These are phyloP conservation scores for Drosophila aff. DNA, from an alignment of 1,140 invertebrate genomes.

Conservation along the genomic window DNA sequence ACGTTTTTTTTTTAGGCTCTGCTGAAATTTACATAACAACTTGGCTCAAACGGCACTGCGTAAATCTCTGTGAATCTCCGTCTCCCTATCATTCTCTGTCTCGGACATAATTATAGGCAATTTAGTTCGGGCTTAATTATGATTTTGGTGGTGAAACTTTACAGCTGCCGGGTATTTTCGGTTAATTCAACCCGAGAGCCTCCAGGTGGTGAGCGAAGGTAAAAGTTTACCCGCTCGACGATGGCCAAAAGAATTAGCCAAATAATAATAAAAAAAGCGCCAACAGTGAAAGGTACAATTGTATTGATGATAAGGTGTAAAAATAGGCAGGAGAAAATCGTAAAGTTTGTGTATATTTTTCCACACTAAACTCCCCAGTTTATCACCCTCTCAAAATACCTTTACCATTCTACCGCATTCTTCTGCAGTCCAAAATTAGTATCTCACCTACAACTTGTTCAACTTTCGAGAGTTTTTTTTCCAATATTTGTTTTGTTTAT, in stretches of 20 bases:
- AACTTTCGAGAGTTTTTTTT: slow-evolving; percentile 29
- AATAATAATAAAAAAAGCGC: slow-evolving; percentile 24
- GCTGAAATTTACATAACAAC: slow-evolving; percentile 42
- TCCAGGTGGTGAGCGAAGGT: slow-evolving; percentile 41
- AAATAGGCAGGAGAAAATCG: background rate
- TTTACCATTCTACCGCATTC: slow-evolving; percentile 16
- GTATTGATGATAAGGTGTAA: slow-evolving; percentile 19
- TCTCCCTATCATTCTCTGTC: slow-evolving; percentile 19
- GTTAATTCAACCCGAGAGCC: slow-evolving; percentile 20
- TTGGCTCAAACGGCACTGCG: slow-evolving; percentile 32
- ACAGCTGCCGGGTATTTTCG: slow-evolving; percentile 32
- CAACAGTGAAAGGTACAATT: slow-evolving; percentile 58
- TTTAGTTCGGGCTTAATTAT: slow-evolving; percentile 57
- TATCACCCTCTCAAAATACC: slow-evolving; percentile 24
- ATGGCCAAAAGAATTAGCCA: slow-evolving; percentile 48
- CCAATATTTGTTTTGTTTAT: slow-evolving; percentile 58
- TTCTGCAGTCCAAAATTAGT: slow-evolving; percentile 30
- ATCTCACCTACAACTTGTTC: slow-evolving; percentile 46
- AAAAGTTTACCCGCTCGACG: slow-evolving; percentile 51
- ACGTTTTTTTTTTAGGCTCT: background rate
- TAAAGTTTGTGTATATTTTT: slow-evolving; percentile 1
- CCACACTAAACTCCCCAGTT: slow-evolving; percentile 26
- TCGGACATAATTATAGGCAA: slow-evolving; percentile 62
- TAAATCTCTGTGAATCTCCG: slow-evolving; percentile 29
- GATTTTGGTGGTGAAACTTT: slow-evolving; percentile 65